Base-by-base conservation (phyloP, 2,113 vertebrate species). In the Apistogramma diplotaenia region DNA sequence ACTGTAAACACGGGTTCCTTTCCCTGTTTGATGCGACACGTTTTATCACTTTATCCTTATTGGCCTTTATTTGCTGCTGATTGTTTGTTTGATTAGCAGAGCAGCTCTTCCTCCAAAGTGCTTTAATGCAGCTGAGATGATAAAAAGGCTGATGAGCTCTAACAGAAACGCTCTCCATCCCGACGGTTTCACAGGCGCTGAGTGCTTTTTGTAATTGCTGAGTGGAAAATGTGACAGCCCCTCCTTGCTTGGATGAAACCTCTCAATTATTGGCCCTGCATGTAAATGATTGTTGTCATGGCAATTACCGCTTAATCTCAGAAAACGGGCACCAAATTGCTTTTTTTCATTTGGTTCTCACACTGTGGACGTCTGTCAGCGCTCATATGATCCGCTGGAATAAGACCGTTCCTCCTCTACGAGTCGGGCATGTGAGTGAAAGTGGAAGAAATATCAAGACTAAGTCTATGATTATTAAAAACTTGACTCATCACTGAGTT, bases 231-330 rank as follows among this genome's bases (percentile, higher is more conserved):
- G 80, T 88, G 79, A 74, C 85, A 37, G 79, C 83, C 62, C 27
- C 67, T 74, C 37, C 62, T 83, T 60, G 15, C 55, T 2, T 31
- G 1, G 57, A 81, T 75, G 67, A 88, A 84, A 81, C 83, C 87
- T 89, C 87, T 85, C 81, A 91, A 81, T 89, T 90, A 87, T 84
- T 73, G 46, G 56, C 78, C 53, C 78, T 79, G 85, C 71, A 77
- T 81, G 75, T 72, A 80, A 90, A 77, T 86, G 71, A 85, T 79
- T 90, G 92, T 89, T 91, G 82, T 89, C 91, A 90, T 91, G 88
- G 89, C 70, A 76, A 90, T 89, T 83, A 87, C 85, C 74, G 78
- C 78, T 84, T 73, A 76, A 90, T 91, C 81, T 90, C 80, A n/a
- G 58, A 43, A 57, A 75, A 37, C 58, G 57, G 74, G 21, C 37